Evolutionary conservation across 2,888 invertebrate genomes (phyloP).

Genomic region (Yponomeuta evonymella): DNA sequence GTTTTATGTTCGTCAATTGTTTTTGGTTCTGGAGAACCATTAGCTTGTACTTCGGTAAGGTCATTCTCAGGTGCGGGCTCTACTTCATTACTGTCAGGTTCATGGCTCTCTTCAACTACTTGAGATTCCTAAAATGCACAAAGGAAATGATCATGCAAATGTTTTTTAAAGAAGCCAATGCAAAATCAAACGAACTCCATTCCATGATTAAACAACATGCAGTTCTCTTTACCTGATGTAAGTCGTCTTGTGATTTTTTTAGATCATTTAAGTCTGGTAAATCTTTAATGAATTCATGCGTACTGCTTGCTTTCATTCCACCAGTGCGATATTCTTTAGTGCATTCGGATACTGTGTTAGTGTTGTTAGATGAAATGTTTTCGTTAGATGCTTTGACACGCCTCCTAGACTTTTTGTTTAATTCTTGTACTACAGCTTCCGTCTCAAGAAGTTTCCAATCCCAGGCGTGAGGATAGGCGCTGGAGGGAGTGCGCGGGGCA

Average conservation of each 20-base stretch:
- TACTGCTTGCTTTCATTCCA: conserved; percentile 63
- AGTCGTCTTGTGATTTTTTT: conserved; percentile 18
- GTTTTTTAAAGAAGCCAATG: conserved; percentile 57
- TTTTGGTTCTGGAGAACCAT: conserved; percentile 13
- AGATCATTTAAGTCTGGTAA: conserved; percentile 61
- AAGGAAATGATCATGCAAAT: conserved; percentile 63
- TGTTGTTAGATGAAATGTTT: conserved; percentile 67
- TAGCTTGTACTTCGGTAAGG: conserved; percentile 12
- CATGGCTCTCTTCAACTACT: conserved; percentile 29
- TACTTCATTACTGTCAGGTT: conserved; percentile 21
- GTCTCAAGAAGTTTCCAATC: conserved; percentile 82
- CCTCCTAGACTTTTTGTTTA: conserved; percentile 58
- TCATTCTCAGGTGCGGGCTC: conserved; percentile 1
- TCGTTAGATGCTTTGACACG: conserved; percentile 59
- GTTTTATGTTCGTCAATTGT: conserved; percentile 18
- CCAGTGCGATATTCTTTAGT: conserved; percentile 39
- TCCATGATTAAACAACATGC: conserved; percentile 44
- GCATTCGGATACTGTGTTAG: conserved; percentile 57
- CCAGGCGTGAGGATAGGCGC: conserved; percentile 80
- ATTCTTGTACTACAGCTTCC: conserved; percentile 54
- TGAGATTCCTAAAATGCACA: conserved; percentile 60
- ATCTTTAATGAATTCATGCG: conserved; percentile 60
- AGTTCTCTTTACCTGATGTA: conserved; percentile 47
- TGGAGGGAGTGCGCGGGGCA: conserved; percentile 86
- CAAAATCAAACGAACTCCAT: conserved; percentile 49